Base-by-base conservation (phyloP, 2,113 vertebrate species). In the Podilymbus podiceps region DNA sequence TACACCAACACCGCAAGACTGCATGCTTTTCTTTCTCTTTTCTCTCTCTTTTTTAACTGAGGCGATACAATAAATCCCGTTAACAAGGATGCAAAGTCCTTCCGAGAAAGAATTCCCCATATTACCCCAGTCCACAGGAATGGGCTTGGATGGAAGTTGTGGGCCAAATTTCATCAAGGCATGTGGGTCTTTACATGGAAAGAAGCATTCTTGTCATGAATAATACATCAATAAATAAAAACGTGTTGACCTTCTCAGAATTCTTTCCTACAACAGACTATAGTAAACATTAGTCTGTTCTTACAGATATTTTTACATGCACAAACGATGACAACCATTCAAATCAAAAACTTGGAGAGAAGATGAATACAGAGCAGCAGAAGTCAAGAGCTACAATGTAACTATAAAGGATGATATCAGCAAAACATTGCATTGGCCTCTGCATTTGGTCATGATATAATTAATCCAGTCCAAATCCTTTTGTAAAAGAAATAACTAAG, bases 391-490 rank as follows among this genome's bases (percentile, higher is more conserved):
- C 71, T 87, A 55, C 53, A 79, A 23, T 44, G 16, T 22, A 67
- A 78, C 59, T 91, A 24, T 47, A 91, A 94, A 91, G 55, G 42
- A 40, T 64, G 91, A 21, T 73, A 67, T 96, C 94, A 98, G 82
- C 75, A 93, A 90, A 91, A 81, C 18, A 86, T 62, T 93, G 15
- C 23, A 23, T 79, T 83, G 68, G 67, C 55, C 33, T 93, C 59
- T 56, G 25, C 64, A 59, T 85, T 93, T 47, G 42, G 55, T 87
- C 2, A 7, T 92, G 89, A 77, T 44, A 73, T 77, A 94, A 93
- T 90, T 95, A 88, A 95, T 94, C 68, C 95, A 85, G 74, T 56
- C 66, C 85, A 80, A 88, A 92, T 85, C 81, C 67, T 86, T 96
- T 95, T 96, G 67, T 86, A 68, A 88, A 85, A 85, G 67, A 89